A percentile compares a stretch with the other conserved stretches of the same genome.
These are phyloP conservation scores for Dendrocopos noguchii DNA, from an alignment of 2,113 vertebrate species.

Conservation along the genomic window DNA sequence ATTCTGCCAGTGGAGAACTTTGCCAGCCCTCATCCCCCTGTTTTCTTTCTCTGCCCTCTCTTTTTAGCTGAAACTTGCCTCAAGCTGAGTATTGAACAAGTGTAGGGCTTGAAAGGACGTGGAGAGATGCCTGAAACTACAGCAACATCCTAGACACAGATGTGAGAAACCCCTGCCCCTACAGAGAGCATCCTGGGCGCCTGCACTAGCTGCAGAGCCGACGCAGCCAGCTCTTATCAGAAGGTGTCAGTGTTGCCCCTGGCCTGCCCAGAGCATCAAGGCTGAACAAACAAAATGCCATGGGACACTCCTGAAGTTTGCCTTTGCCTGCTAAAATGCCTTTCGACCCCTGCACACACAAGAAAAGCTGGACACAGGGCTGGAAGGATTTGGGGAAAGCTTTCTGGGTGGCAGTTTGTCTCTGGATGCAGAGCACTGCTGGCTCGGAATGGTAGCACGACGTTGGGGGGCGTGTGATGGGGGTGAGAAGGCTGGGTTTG, in stretches of 20 bases:
- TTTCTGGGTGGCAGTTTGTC: neutral
- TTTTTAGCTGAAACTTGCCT: conserved; percentile 10
- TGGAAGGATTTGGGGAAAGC: neutral
- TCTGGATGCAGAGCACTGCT: neutral
- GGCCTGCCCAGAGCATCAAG: neutral
- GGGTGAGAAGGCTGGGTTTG: neutral
- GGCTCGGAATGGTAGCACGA: neutral
- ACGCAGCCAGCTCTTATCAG: neutral
- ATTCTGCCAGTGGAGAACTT: neutral
- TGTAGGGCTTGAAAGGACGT: neutral
- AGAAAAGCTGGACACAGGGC: neutral
- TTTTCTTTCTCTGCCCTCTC: neutral
- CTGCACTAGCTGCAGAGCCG: neutral
- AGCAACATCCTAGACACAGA: neutral
- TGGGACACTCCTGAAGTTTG: neutral
- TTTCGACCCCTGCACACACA: neutral
- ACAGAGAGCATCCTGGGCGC: neutral
- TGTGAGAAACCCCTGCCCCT: neutral
- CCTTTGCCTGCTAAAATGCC: neutral
- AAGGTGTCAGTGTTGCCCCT: conserved; percentile 47
- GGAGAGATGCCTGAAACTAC: neutral
- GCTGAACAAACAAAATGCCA: neutral
- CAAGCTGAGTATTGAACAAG: neutral
- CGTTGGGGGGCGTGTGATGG: neutral
- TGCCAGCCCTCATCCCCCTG: neutral